Evolutionary conservation across 1,140 invertebrate genomes (phyloP), one percentile per base, ranked within the genome.

Genomic region (Calephelis virginiensis): DNA sequence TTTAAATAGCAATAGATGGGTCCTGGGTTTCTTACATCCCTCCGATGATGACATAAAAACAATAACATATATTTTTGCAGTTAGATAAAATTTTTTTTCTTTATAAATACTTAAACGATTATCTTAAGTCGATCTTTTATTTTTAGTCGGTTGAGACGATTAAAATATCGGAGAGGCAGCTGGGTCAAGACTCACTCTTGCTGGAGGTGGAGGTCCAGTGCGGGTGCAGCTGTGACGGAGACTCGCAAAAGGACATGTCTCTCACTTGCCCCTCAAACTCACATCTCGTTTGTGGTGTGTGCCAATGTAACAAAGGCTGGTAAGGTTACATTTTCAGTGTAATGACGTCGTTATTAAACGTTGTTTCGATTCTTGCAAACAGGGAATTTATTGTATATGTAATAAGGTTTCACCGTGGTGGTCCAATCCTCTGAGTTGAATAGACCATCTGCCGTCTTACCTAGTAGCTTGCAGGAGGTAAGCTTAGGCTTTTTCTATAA

Each of bases 291-390:
- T 94, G 94, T 69, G 93, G 93, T 59, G 91, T 92, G 64, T 94
- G 93, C 67, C 76, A 82, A 40, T 94, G 94, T 67, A 83, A 92
- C 67, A 80, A 87, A 64, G 93, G 92, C 78, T 94, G 93, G 93
- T 93, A 78, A 84, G 83, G 28, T 1, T 28, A 28, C 63, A 48
- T 38, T 17, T 37, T 64, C 46, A 60, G 28, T 43, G 5, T 66
- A 38, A 17, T 8, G 40, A 40, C 6, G 8, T 40, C 8, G 28
- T 53, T 63, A 28, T 47, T 63, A 38, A 8, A 10, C 53, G 8
- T 69, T 77, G 74, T 48, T 40, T 40, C 17, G 17, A 17, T 3
- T 28, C 28, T 28, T 28, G 28, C 28, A 3, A 28, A 3, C 28
- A 1, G 28, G 28, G 1, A 1, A 2, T 28, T 28, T 28, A 28